Evolutionary conservation across 2,888 invertebrate genomes (phyloP), one percentile per base, ranked within the genome.

Genomic region (Scaptomyza polygonia): DNA sequence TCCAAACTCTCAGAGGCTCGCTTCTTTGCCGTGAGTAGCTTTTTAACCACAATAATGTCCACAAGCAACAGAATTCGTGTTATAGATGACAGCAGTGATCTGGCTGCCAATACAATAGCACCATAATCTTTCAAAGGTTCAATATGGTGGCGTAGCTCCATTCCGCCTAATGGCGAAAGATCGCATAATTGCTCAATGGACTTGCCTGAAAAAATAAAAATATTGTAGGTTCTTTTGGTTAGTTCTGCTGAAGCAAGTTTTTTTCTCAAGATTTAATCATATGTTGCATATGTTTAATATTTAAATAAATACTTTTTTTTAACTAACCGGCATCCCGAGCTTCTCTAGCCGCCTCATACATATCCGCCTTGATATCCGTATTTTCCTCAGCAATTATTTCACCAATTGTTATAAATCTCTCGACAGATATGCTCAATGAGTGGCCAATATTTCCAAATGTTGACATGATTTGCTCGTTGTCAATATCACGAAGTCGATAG

Each of bases 371-470:
- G 80, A 99, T 97, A 92, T 99, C 99, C 30, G 96, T 96, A 93
- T 99, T 98, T 93, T 99, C 98, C 92, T 98, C 98, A 48, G 98
- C 99, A 90, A 99, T 99, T 88, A 98, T 97, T 93, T 99, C 99
- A 43, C 99, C 99, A 76, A 99, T 99, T 43, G 98, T 97, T 83
- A 99, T 98, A 93, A 99, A 99, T 84, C 99, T 94, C 91, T 99
- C 99, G 66, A 99, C 98, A 54, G 99, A 99, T 90, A 98, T 94
- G 92, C 97, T 98, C 72, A 99, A 98, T 47, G 98, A 97, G 90
- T 98, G 98, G 34, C 99, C 99, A 63, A 99, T 98, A 73, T 97
- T 94, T 44, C 84, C 88, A 69, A 89, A 85, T 5, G 87, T 77
- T 59, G 81, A 72, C 66, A 89, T 74, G 55, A 85, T 82, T 64